These are phyloP conservation scores for Apamea crenata DNA, from an alignment of 2,888 invertebrate genomes.

Conservation along the genomic window DNA sequence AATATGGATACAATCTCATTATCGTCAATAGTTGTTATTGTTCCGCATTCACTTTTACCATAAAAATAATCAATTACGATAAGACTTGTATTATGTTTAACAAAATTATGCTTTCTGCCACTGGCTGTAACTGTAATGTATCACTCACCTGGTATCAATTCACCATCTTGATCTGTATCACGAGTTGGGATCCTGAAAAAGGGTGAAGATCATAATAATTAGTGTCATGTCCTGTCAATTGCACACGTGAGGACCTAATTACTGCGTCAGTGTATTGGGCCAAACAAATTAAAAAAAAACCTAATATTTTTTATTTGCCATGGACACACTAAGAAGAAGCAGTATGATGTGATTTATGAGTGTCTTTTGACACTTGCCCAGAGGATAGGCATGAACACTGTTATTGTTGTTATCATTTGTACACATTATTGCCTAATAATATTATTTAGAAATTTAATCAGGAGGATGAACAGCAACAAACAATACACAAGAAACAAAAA, in stretches of 20 bases:
- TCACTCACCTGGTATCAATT: slow-evolving; percentile 83
- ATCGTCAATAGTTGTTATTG: not conserved
- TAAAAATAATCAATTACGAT: slow-evolving; percentile 7
- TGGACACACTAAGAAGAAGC: no score
- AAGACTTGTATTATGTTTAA: not conserved
- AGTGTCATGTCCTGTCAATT: not conserved
- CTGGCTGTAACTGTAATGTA: slow-evolving; percentile 31
- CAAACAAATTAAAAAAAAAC: no score
- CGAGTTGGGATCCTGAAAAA: slow-evolving; percentile 66
- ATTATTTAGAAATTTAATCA: not conserved
- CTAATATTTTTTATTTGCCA: no score
- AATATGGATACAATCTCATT: not conserved
- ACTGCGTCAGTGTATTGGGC: no score
- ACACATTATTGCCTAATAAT: not conserved
- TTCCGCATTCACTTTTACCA: slow-evolving; percentile 8
- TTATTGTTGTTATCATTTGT: not conserved
- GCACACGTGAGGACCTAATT: no score
- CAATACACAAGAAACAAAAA: not conserved
- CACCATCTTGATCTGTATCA: slow-evolving; percentile 80
- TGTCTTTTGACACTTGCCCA: not conserved
- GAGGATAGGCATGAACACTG: not conserved
- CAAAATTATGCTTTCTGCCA: not conserved
- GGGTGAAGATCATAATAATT: not conserved
- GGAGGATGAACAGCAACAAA: not conserved
- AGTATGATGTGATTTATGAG: no score